These are phyloP conservation scores for Cryptops parisi DNA, from an alignment of 2,888 invertebrate species.

Conservation along the genomic window DNA sequence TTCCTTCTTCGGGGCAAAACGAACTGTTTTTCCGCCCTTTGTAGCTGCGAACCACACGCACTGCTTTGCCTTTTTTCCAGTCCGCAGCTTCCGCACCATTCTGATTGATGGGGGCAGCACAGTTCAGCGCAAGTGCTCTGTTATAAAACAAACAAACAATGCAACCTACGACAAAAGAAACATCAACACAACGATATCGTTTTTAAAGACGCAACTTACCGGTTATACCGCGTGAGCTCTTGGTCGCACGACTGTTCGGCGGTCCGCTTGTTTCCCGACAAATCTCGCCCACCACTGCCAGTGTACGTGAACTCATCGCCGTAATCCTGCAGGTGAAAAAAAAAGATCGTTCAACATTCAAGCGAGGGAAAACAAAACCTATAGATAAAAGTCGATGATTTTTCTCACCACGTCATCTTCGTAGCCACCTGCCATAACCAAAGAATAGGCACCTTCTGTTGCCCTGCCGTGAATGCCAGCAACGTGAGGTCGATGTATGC, in stretches of 20 bases:
- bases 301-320: conserved; percentile 69
- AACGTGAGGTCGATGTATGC: conserved; percentile 66
- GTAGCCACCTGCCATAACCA: conserved; percentile 67
- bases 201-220: conserved; percentile 32
- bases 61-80: conserved; percentile 60
- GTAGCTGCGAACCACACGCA: conserved; percentile 60
- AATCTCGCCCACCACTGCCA: conserved; percentile 67
- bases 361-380: background rate
- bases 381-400: background rate
- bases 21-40: conserved; percentile 59
- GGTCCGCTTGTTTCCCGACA: conserved; percentile 67
- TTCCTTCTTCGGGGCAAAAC: conserved; percentile 57
- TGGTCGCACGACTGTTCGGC: conserved; percentile 67
- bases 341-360: background rate
- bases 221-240: conserved; percentile 57
- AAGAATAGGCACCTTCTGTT: conserved; percentile 61
- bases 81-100: conserved; percentile 51
- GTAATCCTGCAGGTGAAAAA: conserved; percentile 39
- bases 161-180: background rate
- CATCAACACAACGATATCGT: background rate
- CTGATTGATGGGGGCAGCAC: conserved; percentile 49
- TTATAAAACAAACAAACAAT: conserved; percentile 13
- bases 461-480: conserved; percentile 70
- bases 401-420: conserved; percentile 51
- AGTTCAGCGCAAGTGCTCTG: conserved; percentile 62